Percentiles rank a stretch among this genome's conserved stretches.
Conservation (phyloP, 1,140 invertebrate genomes). For the Phenacoccus solenopsis region DNA sequence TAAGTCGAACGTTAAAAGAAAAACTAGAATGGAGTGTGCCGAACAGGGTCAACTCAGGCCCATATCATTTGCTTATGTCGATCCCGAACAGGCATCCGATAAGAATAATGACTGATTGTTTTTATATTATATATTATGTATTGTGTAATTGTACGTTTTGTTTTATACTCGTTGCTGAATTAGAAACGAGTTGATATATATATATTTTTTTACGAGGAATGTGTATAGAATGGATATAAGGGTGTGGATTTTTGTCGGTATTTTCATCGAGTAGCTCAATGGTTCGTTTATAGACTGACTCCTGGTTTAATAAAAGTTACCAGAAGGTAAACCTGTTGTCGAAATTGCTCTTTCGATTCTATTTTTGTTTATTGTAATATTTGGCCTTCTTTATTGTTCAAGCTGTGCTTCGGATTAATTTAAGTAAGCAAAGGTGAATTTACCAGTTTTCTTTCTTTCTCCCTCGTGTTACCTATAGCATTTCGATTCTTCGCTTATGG, state of each 20-base stretch:
- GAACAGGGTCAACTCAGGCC: not conserved
- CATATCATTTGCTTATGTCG: not conserved
- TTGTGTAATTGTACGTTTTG: not conserved
- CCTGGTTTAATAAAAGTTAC: constrained; percentile 12
- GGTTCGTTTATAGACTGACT: constrained; percentile 7
- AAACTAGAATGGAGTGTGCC: not conserved
- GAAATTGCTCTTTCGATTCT: too few relatives aligned
- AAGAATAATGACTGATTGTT: not conserved
- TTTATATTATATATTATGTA: not conserved
- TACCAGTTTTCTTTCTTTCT: too few relatives aligned
- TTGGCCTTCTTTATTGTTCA: too few relatives aligned
- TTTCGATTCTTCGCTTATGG: too few relatives aligned
- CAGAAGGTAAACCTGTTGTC: not conserved
- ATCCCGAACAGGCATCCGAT: not conserved
- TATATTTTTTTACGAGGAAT: not conserved
- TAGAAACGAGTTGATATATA: too few relatives aligned
- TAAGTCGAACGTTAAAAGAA: not conserved
- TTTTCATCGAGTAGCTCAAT: not conserved
- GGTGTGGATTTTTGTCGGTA: too few relatives aligned
- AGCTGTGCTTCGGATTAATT: too few relatives aligned
- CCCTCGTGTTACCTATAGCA: too few relatives aligned
- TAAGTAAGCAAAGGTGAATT: too few relatives aligned
- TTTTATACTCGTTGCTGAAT: too few relatives aligned
- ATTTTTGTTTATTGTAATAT: too few relatives aligned
- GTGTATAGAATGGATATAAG: too few relatives aligned